Evolutionary conservation across 2,113 vertebrate species (phyloP), one percentile per base, ranked within the genome.

Genomic region (Chascanopsetta lugubris): DNA sequence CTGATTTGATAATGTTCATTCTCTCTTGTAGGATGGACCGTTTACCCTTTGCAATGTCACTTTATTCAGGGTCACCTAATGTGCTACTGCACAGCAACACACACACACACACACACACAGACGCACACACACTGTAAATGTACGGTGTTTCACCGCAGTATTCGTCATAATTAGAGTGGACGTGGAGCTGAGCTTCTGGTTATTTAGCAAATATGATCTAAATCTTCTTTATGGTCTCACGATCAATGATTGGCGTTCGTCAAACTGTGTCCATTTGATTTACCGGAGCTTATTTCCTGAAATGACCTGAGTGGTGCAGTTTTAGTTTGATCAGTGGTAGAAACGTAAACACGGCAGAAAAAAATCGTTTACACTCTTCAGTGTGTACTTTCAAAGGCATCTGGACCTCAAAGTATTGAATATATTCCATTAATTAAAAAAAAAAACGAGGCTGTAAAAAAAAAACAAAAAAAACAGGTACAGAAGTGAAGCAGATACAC

Each of bases 61-160:
- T 57, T 48, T 74, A 66, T 55, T 58, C 58, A 43, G 43, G 75
- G 69, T 80, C 45, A 71, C 46, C 9, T 61, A 59, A 51, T 72
- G 69, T 11, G 34, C 67, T 72, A 36, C 59, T 53, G 40, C 12
- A 0, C 58, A 61, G 38, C 27, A 60, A 66, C 36, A 40, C 36
- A 40, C 36, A 61, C 40, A 46, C 34, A 53, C 61, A n/a, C 53
- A 34, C 36, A 67, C 49, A 72, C 61, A 69, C 22, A 58, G 38
- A 64, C 45, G 51, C 57, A 46, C 58, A 49, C 60, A 30, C 24
- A 32, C 30, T 59, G 46, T 36, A 22, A 61, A 65, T 22, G 56
- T 72, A 83, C 85, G n/a, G n/a, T n/a, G n/a, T n/a, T n/a, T n/a
- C n/a, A n/a, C n/a, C n/a, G n/a, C n/a, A n/a, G n/a, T n/a, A n/a